phyloP scores from a whole-genome alignment of 2,888 invertebrate species.

The Drosophila testacea region DNA sequence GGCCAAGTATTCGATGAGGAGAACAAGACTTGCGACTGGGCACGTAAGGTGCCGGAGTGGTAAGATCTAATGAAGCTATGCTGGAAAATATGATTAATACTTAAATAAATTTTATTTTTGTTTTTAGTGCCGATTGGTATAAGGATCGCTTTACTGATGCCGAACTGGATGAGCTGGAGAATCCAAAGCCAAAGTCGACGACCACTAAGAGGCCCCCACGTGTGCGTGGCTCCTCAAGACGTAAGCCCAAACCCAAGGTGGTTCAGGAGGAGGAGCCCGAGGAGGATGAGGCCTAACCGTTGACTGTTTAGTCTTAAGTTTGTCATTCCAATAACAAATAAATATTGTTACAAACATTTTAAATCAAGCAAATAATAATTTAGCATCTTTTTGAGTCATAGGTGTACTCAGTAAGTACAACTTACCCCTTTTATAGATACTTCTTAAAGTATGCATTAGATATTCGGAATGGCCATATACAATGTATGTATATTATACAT shows the following conservation, averaged over 20 bases:
- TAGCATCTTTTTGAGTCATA: not conserved
- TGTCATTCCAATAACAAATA: constrained; percentile 43
- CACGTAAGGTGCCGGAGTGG: constrained; percentile 95
- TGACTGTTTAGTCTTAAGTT: constrained; percentile 62
- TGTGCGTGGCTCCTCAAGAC: constrained; percentile 86
- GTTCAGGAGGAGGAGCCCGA: constrained; percentile 67
- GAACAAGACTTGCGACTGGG: constrained; percentile 93
- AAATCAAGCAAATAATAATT: not conserved
- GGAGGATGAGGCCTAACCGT: constrained; percentile 54
- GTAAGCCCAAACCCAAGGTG: constrained; percentile 72
- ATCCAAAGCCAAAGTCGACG: constrained; percentile 89
- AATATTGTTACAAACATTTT: constrained; percentile 20
- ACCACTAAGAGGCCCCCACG: constrained; percentile 85
- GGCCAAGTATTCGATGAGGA: constrained; percentile 95
- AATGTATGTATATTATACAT: not conserved
- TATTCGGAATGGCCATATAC: not conserved
- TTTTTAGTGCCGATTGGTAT: constrained; percentile 94
- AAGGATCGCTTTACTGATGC: constrained; percentile 93
- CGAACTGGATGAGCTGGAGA: constrained; percentile 91
- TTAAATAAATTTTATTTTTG: not conserved
- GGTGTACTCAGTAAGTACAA: not conserved
- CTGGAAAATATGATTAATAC: not conserved
- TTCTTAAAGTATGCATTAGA: constrained; percentile 2
- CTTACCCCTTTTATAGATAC: not conserved
- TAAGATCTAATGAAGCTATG: constrained; percentile 84